Evolutionary conservation across 92 coral and sea anemone species (phyloP).

Genomic region (Siderastrea siderea): DNA sequence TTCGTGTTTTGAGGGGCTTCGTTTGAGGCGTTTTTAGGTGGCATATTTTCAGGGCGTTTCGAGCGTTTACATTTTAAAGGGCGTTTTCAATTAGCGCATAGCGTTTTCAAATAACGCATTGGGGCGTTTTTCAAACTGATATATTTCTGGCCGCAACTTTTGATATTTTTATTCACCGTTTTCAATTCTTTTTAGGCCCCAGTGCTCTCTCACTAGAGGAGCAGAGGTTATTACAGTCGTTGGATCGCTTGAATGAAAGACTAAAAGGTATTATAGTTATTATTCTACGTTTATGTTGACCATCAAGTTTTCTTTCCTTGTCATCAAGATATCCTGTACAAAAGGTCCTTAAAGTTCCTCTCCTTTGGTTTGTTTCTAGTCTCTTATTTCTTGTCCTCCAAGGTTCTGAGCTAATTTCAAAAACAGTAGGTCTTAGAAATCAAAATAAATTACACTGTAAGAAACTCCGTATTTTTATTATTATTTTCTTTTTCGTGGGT

Average conservation of each 20-base stretch:
- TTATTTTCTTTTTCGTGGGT: too few species aligned
- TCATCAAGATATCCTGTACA: neutral
- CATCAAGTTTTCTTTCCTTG: neutral
- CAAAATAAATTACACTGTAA: too few species aligned
- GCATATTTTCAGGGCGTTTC: too few species aligned
- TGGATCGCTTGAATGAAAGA: slow-evolving; percentile 96
- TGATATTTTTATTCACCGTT: neutral
- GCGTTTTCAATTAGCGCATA: too few species aligned
- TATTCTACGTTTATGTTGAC: neutral
- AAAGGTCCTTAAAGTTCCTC: neutral
- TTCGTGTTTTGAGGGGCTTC: too few species aligned
- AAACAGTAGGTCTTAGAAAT: too few species aligned
- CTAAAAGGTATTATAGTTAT: slow-evolving; percentile 67
- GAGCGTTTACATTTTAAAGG: too few species aligned
- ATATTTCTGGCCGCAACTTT: neutral
- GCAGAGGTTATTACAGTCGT: slow-evolving; percentile 90
- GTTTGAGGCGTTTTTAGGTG: too few species aligned
- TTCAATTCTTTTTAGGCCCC: slow-evolving; percentile 64
- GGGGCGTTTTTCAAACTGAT: neutral
- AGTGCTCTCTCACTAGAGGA: slow-evolving; percentile 98
- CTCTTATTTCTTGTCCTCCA: too few species aligned
- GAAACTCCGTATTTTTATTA: too few species aligned
- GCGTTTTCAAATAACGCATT: too few species aligned
- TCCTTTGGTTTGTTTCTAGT: neutral
- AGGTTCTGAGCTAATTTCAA: too few species aligned